Conservation (phyloP, 1,140 invertebrate genomes). For the Atta texana region DNA sequence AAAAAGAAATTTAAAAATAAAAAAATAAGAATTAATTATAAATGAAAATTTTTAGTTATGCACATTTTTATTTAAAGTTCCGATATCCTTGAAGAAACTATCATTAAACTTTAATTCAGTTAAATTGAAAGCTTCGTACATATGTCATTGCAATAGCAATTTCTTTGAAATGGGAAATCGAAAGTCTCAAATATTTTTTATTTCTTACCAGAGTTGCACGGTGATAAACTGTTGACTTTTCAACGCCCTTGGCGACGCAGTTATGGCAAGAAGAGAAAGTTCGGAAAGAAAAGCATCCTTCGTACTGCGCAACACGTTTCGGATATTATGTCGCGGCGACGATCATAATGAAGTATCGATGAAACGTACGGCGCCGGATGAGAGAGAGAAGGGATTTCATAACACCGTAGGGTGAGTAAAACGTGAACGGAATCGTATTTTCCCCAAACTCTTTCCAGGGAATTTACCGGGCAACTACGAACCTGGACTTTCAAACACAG, state of each 20-base stretch:
- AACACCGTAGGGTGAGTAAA: constrained; percentile 31
- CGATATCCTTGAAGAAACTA: background rate
- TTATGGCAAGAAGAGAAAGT: constrained; percentile 60
- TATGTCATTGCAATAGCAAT: background rate
- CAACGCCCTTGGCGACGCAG: constrained; percentile 33
- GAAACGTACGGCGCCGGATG: constrained; percentile 67
- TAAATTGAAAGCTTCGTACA: background rate
- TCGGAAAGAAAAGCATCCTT: constrained; percentile 69
- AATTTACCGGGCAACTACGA: constrained; percentile 70
- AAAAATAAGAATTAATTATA: background rate
- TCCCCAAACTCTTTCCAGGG: constrained; percentile 69
- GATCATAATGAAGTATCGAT: constrained; percentile 75
- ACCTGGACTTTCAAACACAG: constrained; percentile 66
- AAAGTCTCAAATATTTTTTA: background rate
- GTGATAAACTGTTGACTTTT: constrained; percentile 32
- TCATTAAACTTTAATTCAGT: background rate
- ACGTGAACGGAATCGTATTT: constrained; percentile 76
- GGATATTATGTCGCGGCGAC: constrained; percentile 71
- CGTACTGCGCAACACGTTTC: constrained; percentile 70
- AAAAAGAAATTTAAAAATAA: background rate
- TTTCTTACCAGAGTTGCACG: background rate
- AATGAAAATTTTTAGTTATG: background rate
- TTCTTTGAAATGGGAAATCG: background rate
- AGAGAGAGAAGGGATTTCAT: constrained; percentile 43
- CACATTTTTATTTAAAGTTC: background rate